A percentile compares a stretch with the other conserved stretches of the same genome.
Evolutionary conservation across 2,113 vertebrate genomes (phyloP).

Genomic region (Seriola aureovittata): DNA sequence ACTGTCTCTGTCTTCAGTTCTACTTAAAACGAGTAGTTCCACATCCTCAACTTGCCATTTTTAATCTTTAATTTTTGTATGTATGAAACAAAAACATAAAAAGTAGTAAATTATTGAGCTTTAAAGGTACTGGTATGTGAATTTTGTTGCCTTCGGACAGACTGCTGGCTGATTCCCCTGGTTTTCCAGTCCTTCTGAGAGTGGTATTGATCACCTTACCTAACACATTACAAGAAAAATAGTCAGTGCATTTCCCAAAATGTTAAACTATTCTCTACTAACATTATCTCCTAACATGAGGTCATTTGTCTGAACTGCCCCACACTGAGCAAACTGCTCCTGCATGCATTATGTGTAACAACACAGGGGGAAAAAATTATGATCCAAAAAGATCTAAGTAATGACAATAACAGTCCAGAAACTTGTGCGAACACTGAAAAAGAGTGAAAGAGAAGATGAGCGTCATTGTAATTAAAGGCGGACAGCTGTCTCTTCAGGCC

Average conservation of each 20-base stretch:
- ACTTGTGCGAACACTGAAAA: slow-evolving; percentile 25
- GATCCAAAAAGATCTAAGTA: slow-evolving; percentile 19
- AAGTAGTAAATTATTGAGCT: no score
- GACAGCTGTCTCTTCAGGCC: slow-evolving; percentile 76
- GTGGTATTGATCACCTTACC: background rate
- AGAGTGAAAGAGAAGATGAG: slow-evolving; percentile 38
- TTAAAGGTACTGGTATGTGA: no score
- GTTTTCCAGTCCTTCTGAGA: background rate
- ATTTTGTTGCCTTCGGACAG: background rate
- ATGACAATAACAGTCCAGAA: slow-evolving; percentile 24
- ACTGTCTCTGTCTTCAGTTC: background rate
- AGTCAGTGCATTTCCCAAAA: no score
- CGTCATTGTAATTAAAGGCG: slow-evolving; percentile 65
- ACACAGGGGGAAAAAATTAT: background rate
- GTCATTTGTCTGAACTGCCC: background rate
- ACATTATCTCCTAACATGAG: background rate
- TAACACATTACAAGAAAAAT: background rate
- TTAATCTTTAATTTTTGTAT: background rate
- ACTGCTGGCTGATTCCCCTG: background rate
- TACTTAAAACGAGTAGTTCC: background rate
- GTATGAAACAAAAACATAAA: background rate
- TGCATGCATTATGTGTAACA: background rate
- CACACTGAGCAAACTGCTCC: background rate
- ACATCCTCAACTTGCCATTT: no score
- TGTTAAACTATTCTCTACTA: background rate